phyloP scores from a whole-genome alignment of 2,113 vertebrate genomes.

The Sterna hirundo region DNA sequence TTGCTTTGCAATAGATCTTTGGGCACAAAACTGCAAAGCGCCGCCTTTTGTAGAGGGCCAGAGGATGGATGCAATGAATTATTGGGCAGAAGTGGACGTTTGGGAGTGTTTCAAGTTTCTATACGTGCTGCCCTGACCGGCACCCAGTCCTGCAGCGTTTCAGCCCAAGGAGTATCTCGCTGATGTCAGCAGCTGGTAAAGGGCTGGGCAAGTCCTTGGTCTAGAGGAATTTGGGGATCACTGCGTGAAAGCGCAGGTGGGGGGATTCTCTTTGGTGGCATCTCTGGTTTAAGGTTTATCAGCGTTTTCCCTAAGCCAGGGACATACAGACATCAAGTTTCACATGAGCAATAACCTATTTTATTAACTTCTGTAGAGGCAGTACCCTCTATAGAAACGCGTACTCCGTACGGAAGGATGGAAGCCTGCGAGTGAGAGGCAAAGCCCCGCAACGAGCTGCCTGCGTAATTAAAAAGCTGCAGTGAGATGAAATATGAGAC shows the following conservation, averaged over 20 bases:
- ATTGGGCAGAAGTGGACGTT: background rate
- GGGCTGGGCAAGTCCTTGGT: background rate
- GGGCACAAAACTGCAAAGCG: background rate
- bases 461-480: background rate
- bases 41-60: background rate
- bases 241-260: background rate
- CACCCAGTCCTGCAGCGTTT: background rate
- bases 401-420: fast-evolving
- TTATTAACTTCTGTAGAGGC: background rate
- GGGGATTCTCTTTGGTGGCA: background rate
- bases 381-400: background rate
- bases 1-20: background rate
- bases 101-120: background rate
- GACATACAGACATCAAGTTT: background rate
- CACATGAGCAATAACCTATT: background rate
- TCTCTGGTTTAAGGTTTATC: background rate
- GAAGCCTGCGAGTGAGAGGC: background rate
- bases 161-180: background rate
- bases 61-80: background rate
- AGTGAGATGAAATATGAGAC: background rate
- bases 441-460: background rate
- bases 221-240: background rate
- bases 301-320: background rate
- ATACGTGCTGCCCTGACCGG: background rate
- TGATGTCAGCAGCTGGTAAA: background rate